phyloP scores from a whole-genome alignment of 2,888 invertebrate genomes.

The Drosophila parthenogenetica region DNA sequence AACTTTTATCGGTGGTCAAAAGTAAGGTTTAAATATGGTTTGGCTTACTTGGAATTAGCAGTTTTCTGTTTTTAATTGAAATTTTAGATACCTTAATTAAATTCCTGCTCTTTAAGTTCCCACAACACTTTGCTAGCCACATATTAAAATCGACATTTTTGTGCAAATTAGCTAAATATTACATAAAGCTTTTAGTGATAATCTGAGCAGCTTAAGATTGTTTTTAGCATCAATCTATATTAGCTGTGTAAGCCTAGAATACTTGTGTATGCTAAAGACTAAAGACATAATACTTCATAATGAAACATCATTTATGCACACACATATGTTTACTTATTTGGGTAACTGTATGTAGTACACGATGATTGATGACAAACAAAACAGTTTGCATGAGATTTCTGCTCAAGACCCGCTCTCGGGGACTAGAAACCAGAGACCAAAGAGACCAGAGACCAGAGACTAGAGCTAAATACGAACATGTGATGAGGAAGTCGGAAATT shows the following conservation, averaged over 20 bases:
- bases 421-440: neutral
- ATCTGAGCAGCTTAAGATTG: conserved; percentile 56
- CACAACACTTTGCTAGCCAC: neutral
- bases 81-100: too few species aligned
- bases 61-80: too few species aligned
- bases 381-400: conserved; percentile 64
- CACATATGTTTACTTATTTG: neutral
- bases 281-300: conserved; percentile 37
- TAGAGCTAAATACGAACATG: conserved; percentile 49
- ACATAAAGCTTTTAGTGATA: conserved; percentile 43
- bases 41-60: too few species aligned
- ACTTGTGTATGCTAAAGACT: conserved; percentile 48
- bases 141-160: conserved; percentile 7
- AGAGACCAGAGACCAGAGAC: neutral
- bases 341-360: conserved; percentile 18
- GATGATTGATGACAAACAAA: conserved; percentile 72
- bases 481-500: conserved; percentile 38
- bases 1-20: too few species aligned
- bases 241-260: conserved; percentile 44
- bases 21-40: too few species aligned
- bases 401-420: conserved; percentile 42
- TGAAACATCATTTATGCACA: conserved; percentile 22
- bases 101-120: neutral
- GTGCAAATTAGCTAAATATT: conserved; percentile 45
- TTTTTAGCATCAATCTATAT: conserved; percentile 68